phyloP scores from a whole-genome alignment of 2,113 vertebrate genomes.

The Myiozetetes cayanensis region DNA sequence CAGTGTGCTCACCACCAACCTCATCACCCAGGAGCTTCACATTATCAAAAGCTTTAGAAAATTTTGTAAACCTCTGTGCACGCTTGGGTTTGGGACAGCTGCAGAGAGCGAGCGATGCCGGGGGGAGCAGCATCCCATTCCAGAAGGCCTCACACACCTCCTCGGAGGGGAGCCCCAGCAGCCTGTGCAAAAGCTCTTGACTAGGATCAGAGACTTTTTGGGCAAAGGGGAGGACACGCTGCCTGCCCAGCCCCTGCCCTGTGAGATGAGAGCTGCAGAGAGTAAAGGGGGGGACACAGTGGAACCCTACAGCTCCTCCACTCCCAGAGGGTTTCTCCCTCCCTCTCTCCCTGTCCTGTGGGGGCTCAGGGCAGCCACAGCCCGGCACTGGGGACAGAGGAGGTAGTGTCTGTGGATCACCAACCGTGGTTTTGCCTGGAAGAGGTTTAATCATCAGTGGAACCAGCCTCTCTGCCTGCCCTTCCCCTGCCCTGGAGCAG shows the following conservation, averaged over 20 bases:
- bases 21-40: slow-evolving; percentile 80
- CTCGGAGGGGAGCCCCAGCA: not conserved
- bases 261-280: not conserved
- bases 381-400: not conserved
- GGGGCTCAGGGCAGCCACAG: not conserved
- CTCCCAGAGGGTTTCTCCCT: not conserved
- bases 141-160: not conserved
- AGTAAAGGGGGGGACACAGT: not conserved
- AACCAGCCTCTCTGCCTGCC: not conserved
- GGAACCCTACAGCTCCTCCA: not conserved
- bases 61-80: slow-evolving; percentile 77
- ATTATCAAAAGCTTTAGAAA: slow-evolving; percentile 81
- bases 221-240: not conserved
- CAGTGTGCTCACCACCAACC: slow-evolving; percentile 72
- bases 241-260: not conserved
- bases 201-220: not conserved
- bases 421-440: not conserved
- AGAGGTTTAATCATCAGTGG: not conserved
- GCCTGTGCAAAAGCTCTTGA: slow-evolving; percentile 7
- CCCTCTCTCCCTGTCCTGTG: fast-evolving
- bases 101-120: not conserved
- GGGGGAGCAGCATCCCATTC: not conserved
- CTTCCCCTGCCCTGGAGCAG: not conserved
- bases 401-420: not conserved
- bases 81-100: slow-evolving; percentile 5